A percentile compares a stretch with the other conserved stretches of the same genome.
phyloP scores from a whole-genome alignment of 2,797 vertebrate species.

The Cirrhinus mrigala region DNA sequence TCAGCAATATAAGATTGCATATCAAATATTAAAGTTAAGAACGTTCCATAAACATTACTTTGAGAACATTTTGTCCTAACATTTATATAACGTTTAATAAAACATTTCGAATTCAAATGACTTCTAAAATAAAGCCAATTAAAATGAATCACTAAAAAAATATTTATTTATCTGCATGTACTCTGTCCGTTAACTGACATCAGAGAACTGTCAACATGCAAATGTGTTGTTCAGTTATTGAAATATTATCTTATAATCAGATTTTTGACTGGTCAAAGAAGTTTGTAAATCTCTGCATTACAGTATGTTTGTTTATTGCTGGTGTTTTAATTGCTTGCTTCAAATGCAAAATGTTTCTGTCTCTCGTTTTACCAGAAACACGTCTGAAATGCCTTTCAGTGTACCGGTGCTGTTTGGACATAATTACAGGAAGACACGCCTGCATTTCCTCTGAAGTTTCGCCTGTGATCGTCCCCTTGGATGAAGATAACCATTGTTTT shows the following conservation, averaged over 20 bases:
- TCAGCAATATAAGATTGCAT: too few species aligned
- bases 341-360: background rate
- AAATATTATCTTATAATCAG: background rate
- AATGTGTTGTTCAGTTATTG: background rate
- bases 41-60: too few species aligned
- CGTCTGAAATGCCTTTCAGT: background rate
- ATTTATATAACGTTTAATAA: background rate
- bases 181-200: background rate
- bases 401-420: background rate
- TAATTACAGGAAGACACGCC: slow-evolving; percentile 46
- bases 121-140: too few species aligned
- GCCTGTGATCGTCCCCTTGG: background rate
- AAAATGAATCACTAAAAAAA: too few species aligned
- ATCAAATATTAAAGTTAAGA: too few species aligned
- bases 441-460: background rate
- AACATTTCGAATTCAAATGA: too few species aligned
- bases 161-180: background rate
- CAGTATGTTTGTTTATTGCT: background rate
- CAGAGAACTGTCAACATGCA: background rate
- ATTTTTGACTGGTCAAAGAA: background rate
- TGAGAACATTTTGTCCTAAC: background rate
- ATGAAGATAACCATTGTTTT: background rate
- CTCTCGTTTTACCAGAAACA: background rate
- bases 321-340: background rate
- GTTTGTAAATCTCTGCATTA: background rate